phyloP scores from a whole-genome alignment of 1,140 invertebrate species.

The Nylanderia fulva region DNA sequence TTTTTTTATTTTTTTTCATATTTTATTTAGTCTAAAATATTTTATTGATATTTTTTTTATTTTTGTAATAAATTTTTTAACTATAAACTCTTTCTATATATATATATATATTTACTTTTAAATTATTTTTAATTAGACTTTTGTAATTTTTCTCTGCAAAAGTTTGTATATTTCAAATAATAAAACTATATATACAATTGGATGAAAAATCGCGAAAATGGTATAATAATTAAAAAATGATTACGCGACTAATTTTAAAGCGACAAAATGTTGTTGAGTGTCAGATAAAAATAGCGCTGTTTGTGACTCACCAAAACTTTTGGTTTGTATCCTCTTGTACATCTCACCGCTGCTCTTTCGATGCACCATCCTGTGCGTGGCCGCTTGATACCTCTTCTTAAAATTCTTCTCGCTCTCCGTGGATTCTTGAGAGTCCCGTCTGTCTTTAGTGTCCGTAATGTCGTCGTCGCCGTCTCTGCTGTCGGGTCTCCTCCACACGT shows the following conservation, averaged over 20 bases:
- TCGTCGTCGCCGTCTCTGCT: conserved; percentile 83
- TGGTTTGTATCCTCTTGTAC: conserved; percentile 93
- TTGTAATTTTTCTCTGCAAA: neutral
- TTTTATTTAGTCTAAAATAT: too few species aligned
- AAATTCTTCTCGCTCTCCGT: conserved; percentile 96
- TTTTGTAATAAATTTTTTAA: too few species aligned
- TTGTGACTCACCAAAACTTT: conserved; percentile 92
- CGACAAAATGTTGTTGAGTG: neutral
- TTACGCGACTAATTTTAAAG: neutral
- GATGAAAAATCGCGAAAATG: neutral
- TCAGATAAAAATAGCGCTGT: neutral
- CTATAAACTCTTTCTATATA: too few species aligned
- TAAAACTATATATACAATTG: neutral
- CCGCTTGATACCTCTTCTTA: conserved; percentile 93
- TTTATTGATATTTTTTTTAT: too few species aligned
- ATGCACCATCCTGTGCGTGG: conserved; percentile 96
- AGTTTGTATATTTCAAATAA: neutral
- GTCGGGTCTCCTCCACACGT: conserved; percentile 89
- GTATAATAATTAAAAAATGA: neutral
- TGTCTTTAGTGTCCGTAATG: conserved; percentile 81
- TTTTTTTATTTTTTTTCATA: too few species aligned
- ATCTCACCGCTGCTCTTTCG: conserved; percentile 96
- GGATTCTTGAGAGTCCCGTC: conserved; percentile 89
- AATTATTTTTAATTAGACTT: neutral
- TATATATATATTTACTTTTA: too few species aligned